Conservation (phyloP, 2,888 invertebrate genomes). For the Ennomos quercinarius region DNA sequence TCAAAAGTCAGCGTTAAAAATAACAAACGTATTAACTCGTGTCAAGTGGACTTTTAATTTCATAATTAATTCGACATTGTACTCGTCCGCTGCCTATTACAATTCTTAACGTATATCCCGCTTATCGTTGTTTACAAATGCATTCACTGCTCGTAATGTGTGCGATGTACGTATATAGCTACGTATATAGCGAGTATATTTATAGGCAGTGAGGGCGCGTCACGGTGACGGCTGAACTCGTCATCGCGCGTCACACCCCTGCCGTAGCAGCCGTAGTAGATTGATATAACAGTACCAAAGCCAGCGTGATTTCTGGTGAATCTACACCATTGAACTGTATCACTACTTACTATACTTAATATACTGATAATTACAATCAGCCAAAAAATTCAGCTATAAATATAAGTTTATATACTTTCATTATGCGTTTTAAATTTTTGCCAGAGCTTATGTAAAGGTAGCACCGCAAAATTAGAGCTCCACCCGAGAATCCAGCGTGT, state of each 20-base stretch:
- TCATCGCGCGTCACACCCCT: slow-evolving; percentile 55
- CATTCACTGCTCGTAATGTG: slow-evolving; percentile 9
- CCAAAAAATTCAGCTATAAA: no score
- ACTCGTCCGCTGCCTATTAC: slow-evolving; percentile 15
- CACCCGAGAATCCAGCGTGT: no score
- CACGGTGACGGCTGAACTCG: slow-evolving; percentile 49
- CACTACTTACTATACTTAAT: no score
- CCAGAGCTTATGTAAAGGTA: no score
- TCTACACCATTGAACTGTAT: neutral
- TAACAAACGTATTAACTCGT: slow-evolving; percentile 22
- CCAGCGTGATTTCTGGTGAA: neutral
- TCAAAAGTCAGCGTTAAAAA: slow-evolving; percentile 23
- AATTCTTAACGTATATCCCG: slow-evolving; percentile 24
- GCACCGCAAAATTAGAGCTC: no score
- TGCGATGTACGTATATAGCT: slow-evolving; percentile 28
- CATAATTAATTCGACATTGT: slow-evolving; percentile 37
- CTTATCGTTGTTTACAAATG: slow-evolving; percentile 24
- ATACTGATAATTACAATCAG: no score
- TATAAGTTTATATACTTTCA: no score
- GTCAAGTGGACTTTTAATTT: slow-evolving; percentile 19
- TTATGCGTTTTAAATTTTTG: no score
- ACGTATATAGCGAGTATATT: slow-evolving; percentile 33
- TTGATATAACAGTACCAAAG: slow-evolving; percentile 15
- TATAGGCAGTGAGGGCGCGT: slow-evolving; percentile 50
- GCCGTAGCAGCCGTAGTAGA: slow-evolving; percentile 29